Evolutionary conservation across 2,797 vertebrate genomes (phyloP).

Genomic region (Oreortyx pictus): DNA sequence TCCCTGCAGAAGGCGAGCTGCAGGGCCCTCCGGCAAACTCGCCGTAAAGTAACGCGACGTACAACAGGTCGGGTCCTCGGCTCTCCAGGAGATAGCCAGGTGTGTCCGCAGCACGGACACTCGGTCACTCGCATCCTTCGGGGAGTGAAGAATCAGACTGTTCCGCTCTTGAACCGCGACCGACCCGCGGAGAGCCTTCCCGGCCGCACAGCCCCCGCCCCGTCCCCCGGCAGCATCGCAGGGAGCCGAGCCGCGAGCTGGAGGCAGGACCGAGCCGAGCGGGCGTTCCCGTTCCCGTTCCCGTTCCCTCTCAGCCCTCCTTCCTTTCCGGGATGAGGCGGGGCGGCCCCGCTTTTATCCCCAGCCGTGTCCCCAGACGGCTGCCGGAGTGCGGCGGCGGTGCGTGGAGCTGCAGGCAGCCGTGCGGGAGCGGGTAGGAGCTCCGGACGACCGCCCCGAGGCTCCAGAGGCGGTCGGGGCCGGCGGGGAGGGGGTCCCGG

Average conservation of each 20-base stretch:
- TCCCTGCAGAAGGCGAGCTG: neutral
- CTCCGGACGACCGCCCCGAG: neutral
- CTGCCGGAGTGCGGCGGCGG: neutral
- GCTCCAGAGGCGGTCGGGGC: neutral
- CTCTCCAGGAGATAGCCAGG: neutral
- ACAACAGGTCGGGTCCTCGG: neutral
- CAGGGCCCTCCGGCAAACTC: neutral
- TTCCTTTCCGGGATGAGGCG: neutral
- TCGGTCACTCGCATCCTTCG: slow-evolving; percentile 3
- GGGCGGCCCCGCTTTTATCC: slow-evolving; percentile 47
- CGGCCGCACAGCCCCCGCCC: neutral
- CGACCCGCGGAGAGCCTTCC: neutral
- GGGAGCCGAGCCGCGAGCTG: neutral
- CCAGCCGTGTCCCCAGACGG: neutral
- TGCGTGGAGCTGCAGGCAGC: neutral
- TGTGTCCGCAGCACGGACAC: neutral
- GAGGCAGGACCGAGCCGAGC: neutral
- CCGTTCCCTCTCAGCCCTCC: neutral
- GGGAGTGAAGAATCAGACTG: neutral
- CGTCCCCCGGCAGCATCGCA: neutral
- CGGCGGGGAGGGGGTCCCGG: too few species aligned
- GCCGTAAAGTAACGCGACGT: neutral
- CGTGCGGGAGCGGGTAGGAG: neutral
- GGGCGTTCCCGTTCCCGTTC: neutral
- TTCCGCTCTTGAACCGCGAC: neutral